phyloP scores from a whole-genome alignment of 2,888 invertebrate genomes.

The Melanostoma scalare region DNA sequence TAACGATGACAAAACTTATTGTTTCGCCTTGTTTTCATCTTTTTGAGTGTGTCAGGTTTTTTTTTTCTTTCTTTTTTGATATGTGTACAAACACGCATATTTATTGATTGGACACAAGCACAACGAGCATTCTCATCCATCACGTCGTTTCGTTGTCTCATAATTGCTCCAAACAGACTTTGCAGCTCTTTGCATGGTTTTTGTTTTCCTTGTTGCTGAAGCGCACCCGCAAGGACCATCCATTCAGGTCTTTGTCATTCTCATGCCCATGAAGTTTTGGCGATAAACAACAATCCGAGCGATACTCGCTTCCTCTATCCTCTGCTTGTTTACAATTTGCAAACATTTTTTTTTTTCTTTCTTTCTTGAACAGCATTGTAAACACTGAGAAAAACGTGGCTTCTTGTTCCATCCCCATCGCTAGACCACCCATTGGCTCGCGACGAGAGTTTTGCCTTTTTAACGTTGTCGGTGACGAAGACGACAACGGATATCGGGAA shows the following conservation, averaged over 20 bases:
- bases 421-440: slow-evolving; percentile 31
- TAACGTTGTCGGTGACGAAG: slow-evolving; percentile 31
- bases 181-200: slow-evolving; percentile 34
- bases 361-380: slow-evolving; percentile 64
- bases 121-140: slow-evolving; percentile 40
- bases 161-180: slow-evolving; percentile 60
- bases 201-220: slow-evolving; percentile 13
- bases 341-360: slow-evolving; percentile 53
- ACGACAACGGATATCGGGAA: slow-evolving; percentile 38
- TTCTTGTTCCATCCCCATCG: slow-evolving; percentile 34
- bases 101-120: slow-evolving; percentile 54
- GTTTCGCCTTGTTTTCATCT: slow-evolving; percentile 19
- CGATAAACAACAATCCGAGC: slow-evolving; percentile 59
- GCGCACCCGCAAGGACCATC: slow-evolving; percentile 26
- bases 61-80: slow-evolving; percentile 1
- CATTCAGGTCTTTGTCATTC: slow-evolving; percentile 33
- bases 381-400: slow-evolving; percentile 48
- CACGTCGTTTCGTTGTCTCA: slow-evolving; percentile 54
- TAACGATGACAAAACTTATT: slow-evolving; percentile 1
- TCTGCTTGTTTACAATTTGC: slow-evolving; percentile 70
- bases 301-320: slow-evolving; percentile 45
- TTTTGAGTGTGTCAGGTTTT: not conserved
- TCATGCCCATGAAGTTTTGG: slow-evolving; percentile 33
- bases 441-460: slow-evolving; percentile 33
- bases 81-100: slow-evolving; percentile 32